Percentiles rank a stretch among this genome's conserved stretches.
Conservation (phyloP, 2,113 vertebrate species). For the Agapornis roseicollis region DNA sequence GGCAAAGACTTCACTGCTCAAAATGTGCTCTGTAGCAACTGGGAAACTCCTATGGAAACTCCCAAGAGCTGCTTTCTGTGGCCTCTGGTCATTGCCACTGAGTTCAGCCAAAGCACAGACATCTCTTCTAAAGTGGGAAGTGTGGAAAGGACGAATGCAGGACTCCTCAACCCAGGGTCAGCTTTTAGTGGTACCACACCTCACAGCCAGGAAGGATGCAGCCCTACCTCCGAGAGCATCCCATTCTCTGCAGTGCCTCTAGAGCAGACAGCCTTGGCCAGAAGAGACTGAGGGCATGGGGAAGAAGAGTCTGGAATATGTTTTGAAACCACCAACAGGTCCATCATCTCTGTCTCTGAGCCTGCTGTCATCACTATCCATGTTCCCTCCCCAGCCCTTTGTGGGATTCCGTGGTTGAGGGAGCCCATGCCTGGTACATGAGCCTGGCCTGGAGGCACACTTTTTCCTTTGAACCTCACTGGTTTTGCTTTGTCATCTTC, state of each 20-base stretch:
- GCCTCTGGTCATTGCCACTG: not conserved
- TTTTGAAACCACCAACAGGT: not conserved
- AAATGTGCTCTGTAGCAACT: not conserved
- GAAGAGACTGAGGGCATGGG: not conserved
- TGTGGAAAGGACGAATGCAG: not conserved
- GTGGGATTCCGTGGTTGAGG: rapidly evolving
- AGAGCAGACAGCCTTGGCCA: not conserved
- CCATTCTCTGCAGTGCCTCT: not conserved
- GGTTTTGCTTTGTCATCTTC: not conserved
- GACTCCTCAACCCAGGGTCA: not conserved
- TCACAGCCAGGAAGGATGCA: not conserved
- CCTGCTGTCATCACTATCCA: not conserved
- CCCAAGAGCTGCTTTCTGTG: not conserved
- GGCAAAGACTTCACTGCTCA: not conserved
- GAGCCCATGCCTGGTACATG: not conserved
- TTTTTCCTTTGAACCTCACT: not conserved
- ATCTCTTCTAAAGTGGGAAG: not conserved
- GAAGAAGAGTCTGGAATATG: not conserved
- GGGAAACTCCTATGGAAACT: not conserved
- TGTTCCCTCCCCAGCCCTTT: not conserved
- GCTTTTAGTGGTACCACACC: not conserved
- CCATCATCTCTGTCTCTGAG: not conserved
- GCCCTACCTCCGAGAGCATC: not conserved
- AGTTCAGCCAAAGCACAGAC: not conserved
- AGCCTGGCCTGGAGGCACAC: not conserved